Percentiles rank a stretch among this genome's conserved stretches.
Conservation (phyloP, 2,113 vertebrate genomes). For the Platycercus adscitus region DNA sequence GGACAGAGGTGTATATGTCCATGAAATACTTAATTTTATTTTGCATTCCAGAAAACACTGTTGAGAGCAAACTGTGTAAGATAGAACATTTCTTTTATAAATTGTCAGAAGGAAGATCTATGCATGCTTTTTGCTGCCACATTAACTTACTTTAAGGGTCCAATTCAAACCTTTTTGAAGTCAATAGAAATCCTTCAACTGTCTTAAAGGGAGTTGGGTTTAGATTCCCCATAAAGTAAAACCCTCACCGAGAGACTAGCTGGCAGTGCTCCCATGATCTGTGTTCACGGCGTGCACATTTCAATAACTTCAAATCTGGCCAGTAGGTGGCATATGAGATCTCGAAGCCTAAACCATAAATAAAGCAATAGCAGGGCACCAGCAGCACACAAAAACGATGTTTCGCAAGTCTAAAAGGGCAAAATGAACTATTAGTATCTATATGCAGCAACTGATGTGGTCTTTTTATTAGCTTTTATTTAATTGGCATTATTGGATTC, state of each 20-base stretch:
- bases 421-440: neutral
- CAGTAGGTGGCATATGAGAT: constrained; percentile 25
- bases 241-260: neutral
- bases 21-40: neutral
- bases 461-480: constrained; percentile 21
- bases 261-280: neutral
- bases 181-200: neutral
- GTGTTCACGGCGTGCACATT: neutral
- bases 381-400: neutral
- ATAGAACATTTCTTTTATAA: neutral
- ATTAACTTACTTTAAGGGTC: neutral
- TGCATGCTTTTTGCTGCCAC: neutral
- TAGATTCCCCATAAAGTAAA: neutral
- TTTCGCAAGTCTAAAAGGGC: neutral
- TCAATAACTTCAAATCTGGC: constrained; percentile 26
- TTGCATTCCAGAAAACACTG: neutral
- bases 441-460: neutral
- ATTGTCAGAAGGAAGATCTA: neutral
- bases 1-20: neutral
- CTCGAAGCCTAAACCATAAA: neutral
- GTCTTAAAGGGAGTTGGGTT: neutral
- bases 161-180: neutral
- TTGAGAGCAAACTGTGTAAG: neutral
- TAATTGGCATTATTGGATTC: neutral
- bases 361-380: neutral